Base-by-base conservation (phyloP, 2,113 vertebrate species). In the Corvus hawaiiensis region DNA sequence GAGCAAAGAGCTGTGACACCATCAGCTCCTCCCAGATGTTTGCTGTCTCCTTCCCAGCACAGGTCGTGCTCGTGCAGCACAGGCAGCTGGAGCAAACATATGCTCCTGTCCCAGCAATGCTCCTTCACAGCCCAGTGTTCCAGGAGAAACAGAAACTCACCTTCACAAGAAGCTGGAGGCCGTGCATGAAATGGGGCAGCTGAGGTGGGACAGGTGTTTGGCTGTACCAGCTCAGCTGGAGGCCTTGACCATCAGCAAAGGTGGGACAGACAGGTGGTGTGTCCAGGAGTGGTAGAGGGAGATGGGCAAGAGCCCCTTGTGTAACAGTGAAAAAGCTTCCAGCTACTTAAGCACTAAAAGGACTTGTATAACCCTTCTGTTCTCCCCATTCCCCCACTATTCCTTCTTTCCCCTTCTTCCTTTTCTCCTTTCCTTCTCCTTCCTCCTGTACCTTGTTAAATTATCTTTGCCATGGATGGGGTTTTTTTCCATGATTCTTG, bases 1-100 rank as follows among this genome's bases (percentile, higher is more conserved):
- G n/a, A 43, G 18, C 58, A 75, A 41, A 62, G n/a, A 78, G 37
- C n/a, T 0, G 0, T 16, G 46, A 26, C 59, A 35, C 17, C 3
- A 3, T 16, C 76, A 52, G 21, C 35, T 44, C 24, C 44, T 91
- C 46, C 33, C 49, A 80, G n/a, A 23, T n/a, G 5, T 33, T 91
- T 55, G 21, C 32, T 67, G 39, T 43, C 62, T 59, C 46, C 26
- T 78, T 19, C 55, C 76, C 71, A 80, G 32, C 52, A 51, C 39
- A 90, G 54, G 41, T 33, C 30, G 12, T 4, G 11, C 33, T 91
- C 58, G 41, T 3, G 0, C 8, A 71, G 64, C 7, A 74, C 37
- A 71, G 21, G 28, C 74, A 94, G 51, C 61, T 71, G 66, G 32
- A 78, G n/a, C n/a, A 48, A 67, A 74, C 56, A 16, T 3, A 10